Base-by-base conservation (phyloP, 2,113 vertebrate genomes). In the Scomber scombrus region DNA sequence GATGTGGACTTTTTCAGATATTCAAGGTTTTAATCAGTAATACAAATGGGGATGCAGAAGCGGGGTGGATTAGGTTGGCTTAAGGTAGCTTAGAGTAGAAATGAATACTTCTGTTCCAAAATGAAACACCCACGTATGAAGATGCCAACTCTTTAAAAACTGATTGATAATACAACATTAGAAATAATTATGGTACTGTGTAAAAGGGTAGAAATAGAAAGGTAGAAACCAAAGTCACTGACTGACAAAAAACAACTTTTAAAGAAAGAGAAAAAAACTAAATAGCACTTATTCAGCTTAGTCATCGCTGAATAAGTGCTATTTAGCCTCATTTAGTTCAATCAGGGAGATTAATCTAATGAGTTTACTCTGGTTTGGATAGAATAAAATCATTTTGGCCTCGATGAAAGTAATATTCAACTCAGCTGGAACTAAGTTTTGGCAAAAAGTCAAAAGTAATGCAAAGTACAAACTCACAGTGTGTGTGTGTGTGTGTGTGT, bases 41-140 rank as follows among this genome's bases (percentile, higher is more conserved):
- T 56, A 73, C 69, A 85, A 87, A 84, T 81, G 74, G 63, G 78
- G 6, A 68, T 3, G 64, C 74, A 58, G 84, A 76, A 79, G 64
- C 26, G 21, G 71, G 63, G 69, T 58, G 80, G 84, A 90, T 87
- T 87, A 85, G 75, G 68, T 54, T 4, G 55, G 71, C 67, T 88
- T 83, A 81, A 72, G 80, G 77, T 73, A 62, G 84, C 68, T 88
- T 70, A 84, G 71, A 80, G 57, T 54, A 52, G 70, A 78, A 85
- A 87, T 79, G 34, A 83, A 85, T 45, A 54, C 50, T 71, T 52
- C 47, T 72, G 78, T 70, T 86, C 51, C 40, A 34, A 68, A 85
- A 76, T 58, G 64, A 67, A 65, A 72, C 3, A 73, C 18, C 40
- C n/a, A 57, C 71, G 47, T 79, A 19, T 64, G 63, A 64, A 77